Evolutionary conservation across 2,888 invertebrate species (phyloP).

Genomic region (Spodoptera picta): DNA sequence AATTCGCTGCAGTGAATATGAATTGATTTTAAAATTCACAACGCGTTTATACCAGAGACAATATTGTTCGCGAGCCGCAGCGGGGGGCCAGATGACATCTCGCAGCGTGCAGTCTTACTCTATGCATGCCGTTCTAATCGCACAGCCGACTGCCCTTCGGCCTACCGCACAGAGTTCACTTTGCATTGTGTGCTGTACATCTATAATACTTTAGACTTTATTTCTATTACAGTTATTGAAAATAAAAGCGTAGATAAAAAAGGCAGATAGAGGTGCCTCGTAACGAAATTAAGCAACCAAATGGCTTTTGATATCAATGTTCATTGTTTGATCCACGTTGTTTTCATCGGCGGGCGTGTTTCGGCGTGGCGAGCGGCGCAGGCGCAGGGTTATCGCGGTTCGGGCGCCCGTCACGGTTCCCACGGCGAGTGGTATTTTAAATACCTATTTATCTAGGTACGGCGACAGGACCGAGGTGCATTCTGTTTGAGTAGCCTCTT

Average conservation of each 20-base stretch:
- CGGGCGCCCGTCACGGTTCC: conserved; percentile 85
- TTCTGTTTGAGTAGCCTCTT: conserved; percentile 86
- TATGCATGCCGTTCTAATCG: conserved; percentile 66
- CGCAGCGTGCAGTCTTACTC: conserved; percentile 84
- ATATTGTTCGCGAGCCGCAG: conserved; percentile 86
- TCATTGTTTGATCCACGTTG: conserved; percentile 83
- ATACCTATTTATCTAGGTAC: conserved; percentile 86
- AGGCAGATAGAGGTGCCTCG: conserved; percentile 74
- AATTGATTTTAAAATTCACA: conserved; percentile 86
- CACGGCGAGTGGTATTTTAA: conserved; percentile 87
- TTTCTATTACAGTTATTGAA: conserved; percentile 79
- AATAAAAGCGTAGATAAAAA: conserved; percentile 85
- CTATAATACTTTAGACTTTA: conserved; percentile 70
- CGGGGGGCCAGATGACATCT: conserved; percentile 87
- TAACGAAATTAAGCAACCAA: conserved; percentile 85
- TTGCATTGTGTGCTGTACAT: conserved; percentile 55
- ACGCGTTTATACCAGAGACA: conserved; percentile 84
- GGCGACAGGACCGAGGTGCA: conserved; percentile 85
- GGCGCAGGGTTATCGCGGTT: conserved; percentile 75
- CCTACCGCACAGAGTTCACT: conserved; percentile 43
- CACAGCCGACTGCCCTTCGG: conserved; percentile 35
- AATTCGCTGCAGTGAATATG: conserved; percentile 78
- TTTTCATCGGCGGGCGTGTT: conserved; percentile 55
- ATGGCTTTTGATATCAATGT: conserved; percentile 80
- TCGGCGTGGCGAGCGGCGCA: conserved; percentile 68